These are phyloP conservation scores for Rhamnusium bicolor DNA, from an alignment of 2,888 invertebrate genomes.

Conservation along the genomic window DNA sequence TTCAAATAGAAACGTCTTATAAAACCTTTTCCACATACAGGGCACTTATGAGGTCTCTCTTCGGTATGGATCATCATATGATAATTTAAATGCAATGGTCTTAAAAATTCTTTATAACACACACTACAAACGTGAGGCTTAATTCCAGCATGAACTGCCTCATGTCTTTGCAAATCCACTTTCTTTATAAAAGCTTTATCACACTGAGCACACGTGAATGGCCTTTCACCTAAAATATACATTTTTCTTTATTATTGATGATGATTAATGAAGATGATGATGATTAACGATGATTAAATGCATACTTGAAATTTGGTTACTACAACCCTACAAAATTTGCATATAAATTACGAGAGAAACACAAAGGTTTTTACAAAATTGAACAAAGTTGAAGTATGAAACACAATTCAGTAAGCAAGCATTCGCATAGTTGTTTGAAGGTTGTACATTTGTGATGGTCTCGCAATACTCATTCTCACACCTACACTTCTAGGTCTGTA, in stretches of 20 bases:
- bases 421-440: no score
- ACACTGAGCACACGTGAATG: constrained; percentile 60
- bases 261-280: background rate
- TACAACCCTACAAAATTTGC: no score
- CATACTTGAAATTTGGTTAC: no score
- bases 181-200: constrained; percentile 62
- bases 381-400: no score
- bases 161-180: constrained; percentile 62
- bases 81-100: constrained; percentile 60
- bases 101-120: constrained; percentile 61
- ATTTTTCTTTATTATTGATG: background rate
- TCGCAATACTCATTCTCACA: no score
- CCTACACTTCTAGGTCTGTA: no score
- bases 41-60: constrained; percentile 62
- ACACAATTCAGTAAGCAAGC: no score
- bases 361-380: no score
- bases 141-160: constrained; percentile 60
- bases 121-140: constrained; percentile 59
- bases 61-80: constrained; percentile 64
- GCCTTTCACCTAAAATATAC: constrained; percentile 57
- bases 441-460: no score
- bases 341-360: no score
- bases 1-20: constrained; percentile 62
- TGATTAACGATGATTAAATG: no score
- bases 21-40: constrained; percentile 62